Conservation (phyloP, 2,113 vertebrate species). For the Percina caprodes region DNA sequence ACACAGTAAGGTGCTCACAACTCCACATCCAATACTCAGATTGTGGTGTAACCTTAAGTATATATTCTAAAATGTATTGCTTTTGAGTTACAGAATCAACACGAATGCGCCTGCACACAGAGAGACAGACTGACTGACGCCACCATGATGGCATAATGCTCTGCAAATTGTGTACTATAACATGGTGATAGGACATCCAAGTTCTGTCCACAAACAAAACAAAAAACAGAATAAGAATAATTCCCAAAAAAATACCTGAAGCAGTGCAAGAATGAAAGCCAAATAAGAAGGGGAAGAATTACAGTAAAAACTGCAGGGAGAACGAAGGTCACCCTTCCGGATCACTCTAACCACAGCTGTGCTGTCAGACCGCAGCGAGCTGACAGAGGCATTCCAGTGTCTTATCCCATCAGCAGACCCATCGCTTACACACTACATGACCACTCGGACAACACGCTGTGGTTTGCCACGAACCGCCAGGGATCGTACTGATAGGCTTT, state of each 20-base stretch:
- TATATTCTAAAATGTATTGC: slow-evolving; percentile 13
- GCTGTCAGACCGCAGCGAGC: slow-evolving; percentile 35
- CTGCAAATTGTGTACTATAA: slow-evolving; percentile 2
- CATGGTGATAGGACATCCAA: neutral
- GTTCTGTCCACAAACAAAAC: neutral
- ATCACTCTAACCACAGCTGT: slow-evolving; percentile 28
- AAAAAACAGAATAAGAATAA: slow-evolving; percentile 15
- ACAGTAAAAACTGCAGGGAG: neutral
- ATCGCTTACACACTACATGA: slow-evolving; percentile 38
- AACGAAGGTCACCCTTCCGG: slow-evolving; percentile 26
- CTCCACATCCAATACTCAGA: slow-evolving; percentile 7
- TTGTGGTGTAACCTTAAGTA: slow-evolving; percentile 6
- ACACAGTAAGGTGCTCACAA: slow-evolving; percentile 4
- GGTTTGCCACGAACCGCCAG: slow-evolving; percentile 44
- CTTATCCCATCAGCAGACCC: slow-evolving; percentile 59
- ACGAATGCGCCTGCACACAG: slow-evolving; percentile 13
- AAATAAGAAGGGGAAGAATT: neutral
- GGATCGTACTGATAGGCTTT: slow-evolving; percentile 25
- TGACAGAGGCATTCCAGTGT: slow-evolving; percentile 58
- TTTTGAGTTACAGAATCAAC: slow-evolving; percentile 31
- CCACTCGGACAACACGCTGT: slow-evolving; percentile 45
- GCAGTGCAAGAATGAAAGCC: slow-evolving; percentile 1
- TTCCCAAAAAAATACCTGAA: neutral
- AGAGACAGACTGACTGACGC: slow-evolving; percentile 52
- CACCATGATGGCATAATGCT: slow-evolving; percentile 15